Evolutionary conservation across 2,113 vertebrate species (phyloP).

Genomic region (Podocnemis expansa): DNA sequence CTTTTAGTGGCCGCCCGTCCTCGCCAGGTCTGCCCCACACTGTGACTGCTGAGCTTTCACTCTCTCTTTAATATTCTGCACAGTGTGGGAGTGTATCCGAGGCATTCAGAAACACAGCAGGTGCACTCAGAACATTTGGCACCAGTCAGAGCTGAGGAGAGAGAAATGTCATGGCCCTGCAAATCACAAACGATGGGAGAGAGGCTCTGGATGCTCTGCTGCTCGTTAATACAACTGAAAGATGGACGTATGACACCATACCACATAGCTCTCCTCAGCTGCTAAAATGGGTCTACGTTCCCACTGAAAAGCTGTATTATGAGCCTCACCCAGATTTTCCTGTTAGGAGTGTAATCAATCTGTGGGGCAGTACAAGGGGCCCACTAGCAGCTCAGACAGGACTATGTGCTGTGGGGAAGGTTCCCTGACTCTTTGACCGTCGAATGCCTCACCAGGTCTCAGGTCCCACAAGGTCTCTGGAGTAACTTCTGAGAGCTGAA

Average conservation of each 20-base stretch:
- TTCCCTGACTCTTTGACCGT: background rate
- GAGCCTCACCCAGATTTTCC: background rate
- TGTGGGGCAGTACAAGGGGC: background rate
- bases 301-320: background rate
- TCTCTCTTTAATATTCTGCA: conserved; percentile 55
- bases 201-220: conserved; percentile 43
- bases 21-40: conserved; percentile 23
- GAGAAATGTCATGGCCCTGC: conserved; percentile 1
- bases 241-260: background rate
- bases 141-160: conserved; percentile 24
- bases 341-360: background rate
- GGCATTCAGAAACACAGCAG: accelerated
- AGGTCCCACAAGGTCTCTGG: background rate
- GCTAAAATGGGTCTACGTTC: background rate
- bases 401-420: accelerated
- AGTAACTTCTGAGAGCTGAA: background rate
- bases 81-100: accelerated
- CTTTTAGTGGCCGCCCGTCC: background rate
- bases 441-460: background rate
- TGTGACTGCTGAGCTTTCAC: background rate
- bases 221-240: accelerated
- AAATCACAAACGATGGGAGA: background rate
- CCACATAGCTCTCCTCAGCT: background rate
- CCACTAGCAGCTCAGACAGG: background rate
- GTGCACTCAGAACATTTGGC: conserved; percentile 54